Conservation (phyloP, 2,797 vertebrate genomes). For the Ptychadena robeensis region DNA sequence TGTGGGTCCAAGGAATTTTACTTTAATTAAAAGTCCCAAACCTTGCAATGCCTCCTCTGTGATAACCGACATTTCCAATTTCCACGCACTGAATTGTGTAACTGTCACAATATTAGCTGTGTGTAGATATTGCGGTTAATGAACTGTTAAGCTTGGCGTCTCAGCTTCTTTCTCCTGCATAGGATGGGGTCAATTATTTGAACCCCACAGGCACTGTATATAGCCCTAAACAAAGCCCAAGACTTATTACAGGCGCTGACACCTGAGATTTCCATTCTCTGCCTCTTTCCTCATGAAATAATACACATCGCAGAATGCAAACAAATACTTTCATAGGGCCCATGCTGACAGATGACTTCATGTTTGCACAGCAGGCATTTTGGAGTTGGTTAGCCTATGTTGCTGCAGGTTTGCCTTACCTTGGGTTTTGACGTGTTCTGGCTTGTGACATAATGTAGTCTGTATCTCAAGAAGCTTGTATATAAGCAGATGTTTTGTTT, state of each 20-base stretch:
- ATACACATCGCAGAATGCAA: constrained; percentile 16
- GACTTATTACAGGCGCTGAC: constrained; percentile 13
- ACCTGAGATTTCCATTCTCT: constrained; percentile 14
- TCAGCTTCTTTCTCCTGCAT: constrained; percentile 8
- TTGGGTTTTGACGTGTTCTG: constrained; percentile 20
- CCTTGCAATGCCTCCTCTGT: not conserved
- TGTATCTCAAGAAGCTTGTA: not conserved
- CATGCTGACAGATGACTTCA: constrained; percentile 24
- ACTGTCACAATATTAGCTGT: constrained; percentile 36
- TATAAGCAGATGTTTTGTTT: not conserved
- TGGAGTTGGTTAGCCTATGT: constrained; percentile 1
- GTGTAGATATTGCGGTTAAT: constrained; percentile 25
- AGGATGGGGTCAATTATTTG: constrained; percentile 13
- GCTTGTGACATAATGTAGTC: constrained; percentile 16
- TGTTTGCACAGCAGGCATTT: constrained; percentile 48
- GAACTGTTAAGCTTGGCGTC: constrained; percentile 19
- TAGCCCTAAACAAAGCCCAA: not conserved
- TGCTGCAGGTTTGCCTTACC: constrained; percentile 22
- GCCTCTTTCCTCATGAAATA: constrained; percentile 28
- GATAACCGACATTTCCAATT: not conserved
- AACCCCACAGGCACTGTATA: not conserved
- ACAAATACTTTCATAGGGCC: constrained; percentile 14
- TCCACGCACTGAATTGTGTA: not conserved
- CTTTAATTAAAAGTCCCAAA: too few relatives aligned
- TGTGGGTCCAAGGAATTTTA: not conserved